Evolutionary conservation across 2,113 vertebrate species (phyloP).

Genomic region (Leuciscus idus): DNA sequence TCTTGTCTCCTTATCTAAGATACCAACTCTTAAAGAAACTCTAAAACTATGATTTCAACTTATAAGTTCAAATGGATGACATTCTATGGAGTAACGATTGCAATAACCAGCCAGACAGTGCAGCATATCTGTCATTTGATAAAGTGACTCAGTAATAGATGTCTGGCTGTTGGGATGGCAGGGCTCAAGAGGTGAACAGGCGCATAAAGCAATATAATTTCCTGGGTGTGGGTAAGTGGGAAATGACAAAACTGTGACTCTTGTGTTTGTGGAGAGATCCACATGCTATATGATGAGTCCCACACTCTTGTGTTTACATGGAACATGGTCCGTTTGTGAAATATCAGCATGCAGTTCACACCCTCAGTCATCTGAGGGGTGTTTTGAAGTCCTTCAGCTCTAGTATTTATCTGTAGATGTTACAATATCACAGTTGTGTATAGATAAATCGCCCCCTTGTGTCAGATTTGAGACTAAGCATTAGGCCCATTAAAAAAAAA

Average conservation of each 20-base stretch:
- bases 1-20: not conserved
- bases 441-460: slow-evolving; percentile 18
- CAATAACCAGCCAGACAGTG: not conserved
- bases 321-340: not conserved
- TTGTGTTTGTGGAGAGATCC: not conserved
- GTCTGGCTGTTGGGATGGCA: slow-evolving; percentile 4
- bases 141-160: not conserved
- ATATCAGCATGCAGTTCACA: not conserved
- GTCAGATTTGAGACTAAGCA: not conserved
- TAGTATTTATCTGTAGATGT: not conserved
- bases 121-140: not conserved
- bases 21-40: not conserved
- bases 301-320: not conserved
- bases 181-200: not conserved
- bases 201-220: not conserved
- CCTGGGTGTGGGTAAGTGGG: not conserved
- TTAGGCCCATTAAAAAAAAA: not conserved
- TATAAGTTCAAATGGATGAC: not conserved
- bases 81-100: not conserved
- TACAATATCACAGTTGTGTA: not conserved
- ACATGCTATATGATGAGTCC: not conserved
- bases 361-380: not conserved
- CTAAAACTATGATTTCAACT: not conserved
- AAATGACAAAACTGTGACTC: not conserved
- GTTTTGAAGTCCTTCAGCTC: not conserved